phyloP scores from a whole-genome alignment of 1,140 invertebrate species.

The Hydropsyche tenuis region DNA sequence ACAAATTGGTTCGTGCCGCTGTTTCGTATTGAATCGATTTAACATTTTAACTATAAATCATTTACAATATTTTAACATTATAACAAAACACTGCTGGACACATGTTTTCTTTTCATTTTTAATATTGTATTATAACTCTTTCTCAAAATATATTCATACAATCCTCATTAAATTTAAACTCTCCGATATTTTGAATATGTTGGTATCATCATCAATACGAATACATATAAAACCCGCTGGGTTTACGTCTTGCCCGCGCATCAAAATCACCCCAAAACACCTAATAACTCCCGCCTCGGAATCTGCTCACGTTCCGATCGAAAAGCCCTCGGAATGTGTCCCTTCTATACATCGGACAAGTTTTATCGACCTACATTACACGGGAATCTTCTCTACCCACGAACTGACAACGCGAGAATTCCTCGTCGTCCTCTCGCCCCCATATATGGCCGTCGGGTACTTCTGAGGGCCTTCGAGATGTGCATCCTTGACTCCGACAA shows the following conservation, averaged over 20 bases:
- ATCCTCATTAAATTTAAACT: no score
- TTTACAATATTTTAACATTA: no score
- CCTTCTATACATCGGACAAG: constrained; percentile 15
- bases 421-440: constrained; percentile 11
- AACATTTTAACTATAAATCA: no score
- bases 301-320: not conserved
- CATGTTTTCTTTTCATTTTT: not conserved
- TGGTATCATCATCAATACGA: no score
- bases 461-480: not conserved
- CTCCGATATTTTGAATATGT: no score
- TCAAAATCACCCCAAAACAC: not conserved
- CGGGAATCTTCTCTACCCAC: constrained; percentile 13
- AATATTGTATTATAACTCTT: no score
- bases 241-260: not conserved
- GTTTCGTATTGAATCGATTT: no score
- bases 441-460: constrained; percentile 16
- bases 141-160: no score
- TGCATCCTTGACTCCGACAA: constrained; percentile 27
- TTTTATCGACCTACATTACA: constrained; percentile 40
- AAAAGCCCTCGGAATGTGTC: constrained; percentile 23
- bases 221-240: no score
- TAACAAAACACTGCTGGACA: no score
- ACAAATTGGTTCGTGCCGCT: no score
- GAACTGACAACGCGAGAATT: constrained; percentile 19
- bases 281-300: not conserved